A percentile compares a stretch with the other conserved stretches of the same genome.
Conservation (phyloP, 1,140 invertebrate genomes). For the Lepidurus arcticus region DNA sequence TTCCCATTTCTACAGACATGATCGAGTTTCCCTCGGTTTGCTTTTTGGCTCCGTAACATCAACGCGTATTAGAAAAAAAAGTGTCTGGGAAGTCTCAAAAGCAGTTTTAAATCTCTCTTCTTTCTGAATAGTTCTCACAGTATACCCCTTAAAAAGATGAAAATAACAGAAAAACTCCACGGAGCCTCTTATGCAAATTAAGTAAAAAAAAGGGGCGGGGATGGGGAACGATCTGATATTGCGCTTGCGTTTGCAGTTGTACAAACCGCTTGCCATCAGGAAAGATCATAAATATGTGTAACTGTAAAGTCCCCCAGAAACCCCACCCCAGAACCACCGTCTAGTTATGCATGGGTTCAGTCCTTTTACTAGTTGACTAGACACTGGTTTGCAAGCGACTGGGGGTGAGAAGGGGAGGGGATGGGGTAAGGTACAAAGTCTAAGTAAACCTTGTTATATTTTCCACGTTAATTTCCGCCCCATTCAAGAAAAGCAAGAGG, state of each 20-base stretch:
- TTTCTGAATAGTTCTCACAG: not conserved
- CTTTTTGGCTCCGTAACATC: not conserved
- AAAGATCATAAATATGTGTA: not conserved
- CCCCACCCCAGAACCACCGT: not conserved
- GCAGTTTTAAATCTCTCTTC: not conserved
- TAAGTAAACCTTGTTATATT: constrained; percentile 6
- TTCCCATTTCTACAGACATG: not conserved
- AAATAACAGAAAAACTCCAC: not conserved
- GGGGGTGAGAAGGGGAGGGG: not conserved
- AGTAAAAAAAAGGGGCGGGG: not conserved
- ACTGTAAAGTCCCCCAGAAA: not conserved
- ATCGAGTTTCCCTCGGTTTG: not conserved
- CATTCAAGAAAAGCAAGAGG: constrained; percentile 21
- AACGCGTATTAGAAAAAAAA: not conserved
- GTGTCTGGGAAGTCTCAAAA: not conserved
- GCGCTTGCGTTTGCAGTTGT: not conserved
- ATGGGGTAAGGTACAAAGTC: not conserved
- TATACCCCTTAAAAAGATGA: not conserved
- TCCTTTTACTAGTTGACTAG: no score
- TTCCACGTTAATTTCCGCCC: constrained; percentile 21
- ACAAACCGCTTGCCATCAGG: not conserved
- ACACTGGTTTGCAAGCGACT: no score
- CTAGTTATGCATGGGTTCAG: no score
- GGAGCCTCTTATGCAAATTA: constrained; percentile 11
- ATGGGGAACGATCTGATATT: not conserved